A percentile compares a stretch with the other conserved stretches of the same genome.
phyloP scores from a whole-genome alignment of 2,797 vertebrate species.

The Tenualosa ilisha region DNA sequence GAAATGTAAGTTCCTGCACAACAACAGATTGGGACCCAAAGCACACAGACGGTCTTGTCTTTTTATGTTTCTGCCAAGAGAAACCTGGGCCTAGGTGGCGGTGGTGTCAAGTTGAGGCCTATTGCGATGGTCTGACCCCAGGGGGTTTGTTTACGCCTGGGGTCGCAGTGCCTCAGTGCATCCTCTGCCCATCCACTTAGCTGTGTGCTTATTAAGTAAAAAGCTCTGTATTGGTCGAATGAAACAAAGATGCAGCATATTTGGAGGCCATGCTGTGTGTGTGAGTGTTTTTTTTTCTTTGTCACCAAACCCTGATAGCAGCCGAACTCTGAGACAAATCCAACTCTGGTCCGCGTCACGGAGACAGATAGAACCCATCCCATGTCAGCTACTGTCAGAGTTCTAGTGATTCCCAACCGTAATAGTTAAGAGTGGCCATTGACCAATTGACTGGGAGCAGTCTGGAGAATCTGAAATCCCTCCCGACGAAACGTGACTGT shows the following conservation, averaged over 20 bases:
- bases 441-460: slow-evolving; percentile 29
- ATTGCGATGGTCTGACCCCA: neutral
- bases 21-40: neutral
- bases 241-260: neutral
- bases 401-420: neutral
- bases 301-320: slow-evolving; percentile 1
- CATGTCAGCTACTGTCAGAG: neutral
- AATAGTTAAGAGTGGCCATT: neutral
- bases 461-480: slow-evolving; percentile 39
- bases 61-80: neutral
- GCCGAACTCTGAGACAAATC: neutral
- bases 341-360: neutral
- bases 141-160: neutral
- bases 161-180: neutral
- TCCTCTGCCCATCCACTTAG: slow-evolving; percentile 1
- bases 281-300: neutral
- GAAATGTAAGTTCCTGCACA: neutral
- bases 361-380: neutral
- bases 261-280: neutral
- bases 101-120: neutral
- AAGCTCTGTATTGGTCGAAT: slow-evolving; percentile 28
- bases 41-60: neutral
- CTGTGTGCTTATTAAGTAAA: slow-evolving; percentile 44
- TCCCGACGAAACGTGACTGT: slow-evolving; percentile 53
- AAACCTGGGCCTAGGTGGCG: neutral